Percentiles rank a stretch among this genome's conserved stretches.
These are phyloP conservation scores for Trinorchestia longiramus DNA, from an alignment of 1,140 invertebrate genomes.

Conservation along the genomic window DNA sequence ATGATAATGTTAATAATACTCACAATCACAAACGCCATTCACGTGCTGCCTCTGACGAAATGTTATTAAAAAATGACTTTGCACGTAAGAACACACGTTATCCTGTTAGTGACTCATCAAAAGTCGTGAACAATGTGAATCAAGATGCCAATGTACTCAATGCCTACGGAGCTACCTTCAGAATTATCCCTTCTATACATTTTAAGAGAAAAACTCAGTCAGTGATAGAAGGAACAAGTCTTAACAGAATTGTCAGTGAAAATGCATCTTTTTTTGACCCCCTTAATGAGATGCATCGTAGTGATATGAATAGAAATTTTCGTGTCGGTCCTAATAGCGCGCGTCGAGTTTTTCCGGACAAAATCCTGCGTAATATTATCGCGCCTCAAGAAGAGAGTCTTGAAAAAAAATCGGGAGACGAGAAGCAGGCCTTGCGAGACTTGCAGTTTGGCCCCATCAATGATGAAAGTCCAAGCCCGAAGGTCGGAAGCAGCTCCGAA, in stretches of 20 bases:
- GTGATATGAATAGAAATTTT: slow-evolving; percentile 13
- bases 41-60: background rate
- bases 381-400: background rate
- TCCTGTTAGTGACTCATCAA: background rate
- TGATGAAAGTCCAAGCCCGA: background rate
- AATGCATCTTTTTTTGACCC: background rate
- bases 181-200: background rate
- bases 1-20: background rate
- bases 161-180: background rate
- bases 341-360: background rate
- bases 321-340: slow-evolving; percentile 13
- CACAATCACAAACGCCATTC: background rate
- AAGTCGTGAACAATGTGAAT: background rate
- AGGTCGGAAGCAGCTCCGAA: background rate
- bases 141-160: background rate
- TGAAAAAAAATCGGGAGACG: background rate
- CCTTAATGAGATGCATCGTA: background rate
- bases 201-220: background rate
- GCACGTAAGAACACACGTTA: background rate
- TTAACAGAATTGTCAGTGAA: background rate
- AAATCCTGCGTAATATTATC: background rate
- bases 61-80: background rate
- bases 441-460: background rate
- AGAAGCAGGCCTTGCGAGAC: background rate
- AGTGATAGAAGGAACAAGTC: background rate